Conservation (phyloP, 2,888 invertebrate species). For the Physocephala rufipes region DNA sequence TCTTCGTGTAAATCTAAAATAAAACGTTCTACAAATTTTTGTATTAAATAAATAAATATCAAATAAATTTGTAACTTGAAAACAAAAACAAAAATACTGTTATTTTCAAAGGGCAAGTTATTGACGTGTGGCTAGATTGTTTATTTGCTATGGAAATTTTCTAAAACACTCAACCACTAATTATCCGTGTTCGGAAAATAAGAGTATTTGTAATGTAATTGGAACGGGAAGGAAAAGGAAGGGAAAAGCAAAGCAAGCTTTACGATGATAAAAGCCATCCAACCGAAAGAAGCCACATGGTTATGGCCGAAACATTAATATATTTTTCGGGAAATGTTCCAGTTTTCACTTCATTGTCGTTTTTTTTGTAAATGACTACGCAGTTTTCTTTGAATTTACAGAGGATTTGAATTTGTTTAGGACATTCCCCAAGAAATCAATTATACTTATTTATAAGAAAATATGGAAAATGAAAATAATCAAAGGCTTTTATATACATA, state of each 20-base stretch:
- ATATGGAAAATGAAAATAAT: too few relatives aligned
- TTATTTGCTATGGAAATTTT: neutral
- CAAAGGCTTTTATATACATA: too few relatives aligned
- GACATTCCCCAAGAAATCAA: too few relatives aligned
- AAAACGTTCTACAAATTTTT: neutral
- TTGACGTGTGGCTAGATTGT: neutral
- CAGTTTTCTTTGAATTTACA: constrained; percentile 51
- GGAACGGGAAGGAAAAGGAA: constrained; percentile 77
- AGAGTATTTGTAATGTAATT: constrained; percentile 65
- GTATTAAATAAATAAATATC: neutral
- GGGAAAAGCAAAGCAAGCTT: constrained; percentile 76
- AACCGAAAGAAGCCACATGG: constrained; percentile 76
- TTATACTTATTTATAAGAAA: too few relatives aligned
- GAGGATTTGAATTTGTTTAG: constrained; percentile 62
- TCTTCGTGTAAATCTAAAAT: neutral
- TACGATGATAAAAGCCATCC: constrained; percentile 79
- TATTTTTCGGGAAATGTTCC: constrained; percentile 59
- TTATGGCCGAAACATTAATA: constrained; percentile 74
- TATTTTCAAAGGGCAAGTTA: neutral
- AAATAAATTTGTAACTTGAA: neutral
- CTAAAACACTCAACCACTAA: neutral
- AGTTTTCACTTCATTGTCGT: constrained; percentile 52
- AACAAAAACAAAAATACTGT: neutral
- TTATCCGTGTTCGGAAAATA: neutral
- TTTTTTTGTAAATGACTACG: constrained; percentile 50